Conservation (phyloP, 2,113 vertebrate genomes). For the Brevimyrus niger region DNA sequence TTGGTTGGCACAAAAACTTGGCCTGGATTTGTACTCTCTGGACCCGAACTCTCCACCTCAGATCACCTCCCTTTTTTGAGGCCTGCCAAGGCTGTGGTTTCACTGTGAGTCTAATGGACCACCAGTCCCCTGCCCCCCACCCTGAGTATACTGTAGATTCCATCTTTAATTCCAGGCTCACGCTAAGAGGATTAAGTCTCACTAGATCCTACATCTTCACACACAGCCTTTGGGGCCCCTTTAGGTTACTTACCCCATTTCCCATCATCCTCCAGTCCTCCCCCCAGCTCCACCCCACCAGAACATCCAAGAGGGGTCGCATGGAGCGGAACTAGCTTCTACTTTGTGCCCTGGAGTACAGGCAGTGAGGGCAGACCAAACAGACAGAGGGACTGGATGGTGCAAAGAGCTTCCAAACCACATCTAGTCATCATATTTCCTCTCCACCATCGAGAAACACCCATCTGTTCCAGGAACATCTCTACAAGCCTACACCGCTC, state of each 20-base stretch:
- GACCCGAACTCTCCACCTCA: background rate
- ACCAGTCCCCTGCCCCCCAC: background rate
- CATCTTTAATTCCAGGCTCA: constrained; percentile 61
- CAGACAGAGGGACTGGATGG: background rate
- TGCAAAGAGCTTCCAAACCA: background rate
- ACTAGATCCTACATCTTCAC: constrained; percentile 38
- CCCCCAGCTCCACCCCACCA: background rate
- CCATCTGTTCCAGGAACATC: background rate
- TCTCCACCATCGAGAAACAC: background rate
- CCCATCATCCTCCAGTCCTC: background rate
- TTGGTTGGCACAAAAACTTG: background rate
- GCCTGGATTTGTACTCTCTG: background rate
- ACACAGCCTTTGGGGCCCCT: background rate
- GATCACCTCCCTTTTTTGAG: background rate
- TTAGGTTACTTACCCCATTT: background rate
- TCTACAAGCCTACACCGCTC: background rate
- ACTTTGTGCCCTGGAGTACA: background rate
- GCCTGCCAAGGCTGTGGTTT: background rate
- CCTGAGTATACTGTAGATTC: constrained; percentile 44
- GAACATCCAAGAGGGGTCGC: background rate
- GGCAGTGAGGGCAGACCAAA: background rate
- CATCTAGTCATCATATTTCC: background rate
- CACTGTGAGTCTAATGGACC: constrained; percentile 25
- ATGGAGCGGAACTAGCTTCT: background rate
- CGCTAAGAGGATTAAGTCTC: constrained; percentile 59